A percentile compares a stretch with the other conserved stretches of the same genome.
Evolutionary conservation across 2,888 invertebrate species (phyloP).

Genomic region (Trachelus iudaicus): DNA sequence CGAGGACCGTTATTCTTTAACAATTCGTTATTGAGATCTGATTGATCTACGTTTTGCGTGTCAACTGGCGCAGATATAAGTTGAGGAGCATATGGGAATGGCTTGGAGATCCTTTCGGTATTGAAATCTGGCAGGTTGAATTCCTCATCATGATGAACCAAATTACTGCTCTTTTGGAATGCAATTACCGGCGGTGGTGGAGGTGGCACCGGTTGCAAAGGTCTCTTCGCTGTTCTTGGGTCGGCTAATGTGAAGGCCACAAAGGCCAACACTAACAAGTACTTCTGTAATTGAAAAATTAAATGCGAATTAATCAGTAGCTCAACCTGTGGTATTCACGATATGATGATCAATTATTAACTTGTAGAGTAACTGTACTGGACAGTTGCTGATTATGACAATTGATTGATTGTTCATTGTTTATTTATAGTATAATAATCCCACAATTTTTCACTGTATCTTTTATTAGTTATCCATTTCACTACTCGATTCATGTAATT

Average conservation of each 20-base stretch:
- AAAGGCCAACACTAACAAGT: conserved; percentile 14
- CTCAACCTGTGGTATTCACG: neutral
- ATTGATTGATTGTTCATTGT: neutral
- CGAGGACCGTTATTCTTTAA: neutral
- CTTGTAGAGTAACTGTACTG: too few relatives aligned
- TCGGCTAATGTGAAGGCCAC: conserved; percentile 14
- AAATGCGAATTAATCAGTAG: neutral
- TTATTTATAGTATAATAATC: neutral
- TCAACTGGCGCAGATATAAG: neutral
- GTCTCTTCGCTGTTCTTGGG: conserved; percentile 5
- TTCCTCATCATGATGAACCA: neutral
- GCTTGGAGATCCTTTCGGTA: neutral
- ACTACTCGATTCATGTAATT: neutral
- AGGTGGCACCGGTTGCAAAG: conserved; percentile 10
- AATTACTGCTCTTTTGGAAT: neutral
- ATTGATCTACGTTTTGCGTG: neutral
- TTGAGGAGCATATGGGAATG: conserved; percentile 13
- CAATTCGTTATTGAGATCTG: neutral
- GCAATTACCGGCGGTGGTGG: conserved; percentile 5
- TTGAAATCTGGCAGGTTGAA: neutral
- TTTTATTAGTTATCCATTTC: neutral
- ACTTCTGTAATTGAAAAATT: conserved; percentile 9
- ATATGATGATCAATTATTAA: too few relatives aligned
- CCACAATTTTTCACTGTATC: neutral
- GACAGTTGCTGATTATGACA: neutral